Base-by-base conservation (phyloP, 2,888 invertebrate genomes). In the Gastrophysa polygoni region DNA sequence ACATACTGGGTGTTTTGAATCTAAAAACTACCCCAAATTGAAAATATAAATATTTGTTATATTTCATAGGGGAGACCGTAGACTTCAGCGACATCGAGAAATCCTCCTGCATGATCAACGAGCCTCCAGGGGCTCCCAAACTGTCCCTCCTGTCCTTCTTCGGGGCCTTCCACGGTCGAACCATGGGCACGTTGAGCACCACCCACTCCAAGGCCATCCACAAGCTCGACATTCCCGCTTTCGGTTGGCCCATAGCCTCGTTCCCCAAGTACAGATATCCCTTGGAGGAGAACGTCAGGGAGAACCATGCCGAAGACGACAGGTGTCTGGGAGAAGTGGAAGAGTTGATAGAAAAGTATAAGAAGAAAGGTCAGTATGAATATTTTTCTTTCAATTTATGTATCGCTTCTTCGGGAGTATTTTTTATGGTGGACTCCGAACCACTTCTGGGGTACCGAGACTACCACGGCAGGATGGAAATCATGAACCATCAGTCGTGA, bases 181-280 rank as follows among this genome's bases (percentile, higher is more conserved):
- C 98, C 0, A 85, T 98, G 72, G 98, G 93, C 11, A 86, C 88
- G 1, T 81, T 95, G 14, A 86, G 93, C 0, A 90, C 93, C 0
- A 98, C 99, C 1, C 95, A 98, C 79, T 96, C 98, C 10, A 98
- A 98, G 83, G 89, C 94, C 34, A 92, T 96, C 74, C 98, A 98
- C 78, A 98, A 98, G 83, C 81, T 99, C 66, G 98, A 98, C 81
- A 87, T 95, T 16, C 98, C 98, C 0, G 88, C 93, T 0, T 93
- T 97, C 70, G 92, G 96, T 77, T 99, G 99, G 99, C 99, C 99
- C 0, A 88, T 92, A 17, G 96, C 97, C 8, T 83, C 87, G 16
- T 99, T 98, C 80, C 98, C 98, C 38, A 68, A 72, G 51, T 96
- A 98, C 81, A 92, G 91, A 79, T 99, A 98, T 83, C 99, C 99